Percentiles rank a stretch among this genome's conserved stretches.
These are phyloP conservation scores for Cettia cetti DNA, from an alignment of 2,113 vertebrate species.

Conservation along the genomic window DNA sequence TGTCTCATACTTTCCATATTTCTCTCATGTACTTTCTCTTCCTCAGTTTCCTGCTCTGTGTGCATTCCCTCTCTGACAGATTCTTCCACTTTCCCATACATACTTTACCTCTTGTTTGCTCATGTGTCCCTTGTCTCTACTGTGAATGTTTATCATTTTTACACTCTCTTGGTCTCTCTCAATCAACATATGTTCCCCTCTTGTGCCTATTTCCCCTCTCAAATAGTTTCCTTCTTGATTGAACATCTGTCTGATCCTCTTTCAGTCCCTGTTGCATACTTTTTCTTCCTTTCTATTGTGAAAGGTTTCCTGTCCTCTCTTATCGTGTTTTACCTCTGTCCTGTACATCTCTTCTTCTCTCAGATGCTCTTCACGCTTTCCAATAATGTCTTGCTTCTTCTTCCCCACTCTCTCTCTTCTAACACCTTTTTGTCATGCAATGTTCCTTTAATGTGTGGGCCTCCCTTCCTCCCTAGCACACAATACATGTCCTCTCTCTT, in stretches of 20 bases:
- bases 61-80: accelerated
- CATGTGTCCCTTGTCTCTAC: background rate
- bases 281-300: accelerated
- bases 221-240: background rate
- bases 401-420: background rate
- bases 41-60: background rate
- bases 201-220: background rate
- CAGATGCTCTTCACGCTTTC: background rate
- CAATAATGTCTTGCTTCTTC: background rate
- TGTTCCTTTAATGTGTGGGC: background rate
- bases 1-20: background rate
- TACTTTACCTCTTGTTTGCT: background rate
- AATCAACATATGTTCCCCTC: background rate
- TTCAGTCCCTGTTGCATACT: background rate
- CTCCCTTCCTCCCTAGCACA: background rate
- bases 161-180: background rate
- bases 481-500: background rate
- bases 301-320: background rate
- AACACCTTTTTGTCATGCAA: background rate
- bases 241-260: background rate
- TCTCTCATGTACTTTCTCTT: background rate
- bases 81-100: background rate
- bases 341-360: background rate
- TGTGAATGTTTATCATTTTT: background rate
- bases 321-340: accelerated